phyloP scores from a whole-genome alignment of 2,888 invertebrate species.

The Megaustenia siamemsis region DNA sequence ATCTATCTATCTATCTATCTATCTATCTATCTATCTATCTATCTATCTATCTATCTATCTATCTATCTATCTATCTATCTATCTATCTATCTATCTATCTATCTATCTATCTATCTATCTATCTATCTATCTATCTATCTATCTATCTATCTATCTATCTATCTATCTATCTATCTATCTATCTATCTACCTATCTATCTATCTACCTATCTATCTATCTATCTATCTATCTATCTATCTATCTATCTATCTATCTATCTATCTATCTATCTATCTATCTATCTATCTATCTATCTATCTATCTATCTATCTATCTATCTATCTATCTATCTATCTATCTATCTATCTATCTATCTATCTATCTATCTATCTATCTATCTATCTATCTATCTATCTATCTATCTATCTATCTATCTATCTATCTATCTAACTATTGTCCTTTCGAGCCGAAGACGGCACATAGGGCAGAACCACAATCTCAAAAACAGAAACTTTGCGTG shows the following conservation, averaged over 20 bases:
- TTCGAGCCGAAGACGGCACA: not conserved
- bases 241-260: not conserved
- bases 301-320: constrained; percentile 3
- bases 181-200: too few species aligned
- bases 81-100: too few species aligned
- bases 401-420: constrained; percentile 28
- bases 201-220: too few species aligned
- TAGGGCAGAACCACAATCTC: too few species aligned
- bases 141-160: constrained; percentile 4
- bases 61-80: too few species aligned
- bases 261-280: not conserved
- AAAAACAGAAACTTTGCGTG: too few species aligned
- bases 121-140: constrained; percentile 12
- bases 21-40: too few species aligned
- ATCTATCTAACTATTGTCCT: not conserved
- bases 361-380: constrained; percentile 17
- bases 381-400: constrained; percentile 29
- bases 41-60: too few species aligned
- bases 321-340: constrained; percentile 9
- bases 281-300: constrained; percentile 29
- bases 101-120: not conserved
- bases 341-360: constrained; percentile 7
- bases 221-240: too few species aligned
- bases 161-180: constrained; percentile 14
- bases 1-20: too few species aligned